Evolutionary conservation across 1,140 invertebrate genomes (phyloP).

Genomic region (Neoseiulus cucumeris): DNA sequence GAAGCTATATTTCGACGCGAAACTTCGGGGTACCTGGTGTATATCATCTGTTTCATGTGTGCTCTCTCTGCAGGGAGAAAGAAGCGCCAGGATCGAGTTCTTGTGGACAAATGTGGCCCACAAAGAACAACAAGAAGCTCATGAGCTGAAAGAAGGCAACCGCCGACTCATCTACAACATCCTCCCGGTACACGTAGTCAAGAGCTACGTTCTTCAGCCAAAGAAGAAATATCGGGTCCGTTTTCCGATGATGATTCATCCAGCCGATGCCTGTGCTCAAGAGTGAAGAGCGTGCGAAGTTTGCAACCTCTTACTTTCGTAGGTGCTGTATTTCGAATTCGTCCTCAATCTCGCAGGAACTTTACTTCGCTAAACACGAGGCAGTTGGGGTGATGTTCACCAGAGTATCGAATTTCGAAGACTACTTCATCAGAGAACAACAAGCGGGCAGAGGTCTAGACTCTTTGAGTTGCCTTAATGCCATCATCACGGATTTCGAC

Average conservation of each 20-base stretch:
- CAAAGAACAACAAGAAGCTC: slow-evolving; percentile 74
- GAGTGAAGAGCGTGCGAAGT: no score
- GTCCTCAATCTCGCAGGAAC: slow-evolving; percentile 39
- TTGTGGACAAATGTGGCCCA: slow-evolving; percentile 58
- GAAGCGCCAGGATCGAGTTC: slow-evolving; percentile 61
- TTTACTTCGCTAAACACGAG: slow-evolving; percentile 80
- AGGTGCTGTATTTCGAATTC: not conserved
- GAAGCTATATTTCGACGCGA: no score
- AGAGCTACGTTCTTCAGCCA: slow-evolving; percentile 46
- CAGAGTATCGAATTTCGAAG: slow-evolving; percentile 84
- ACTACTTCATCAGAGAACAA: slow-evolving; percentile 84
- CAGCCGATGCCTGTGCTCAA: no score
- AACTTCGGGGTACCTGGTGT: no score
- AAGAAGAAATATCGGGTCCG: no score
- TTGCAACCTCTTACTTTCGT: no score
- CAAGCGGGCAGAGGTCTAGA: slow-evolving; percentile 80
- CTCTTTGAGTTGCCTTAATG: slow-evolving; percentile 57
- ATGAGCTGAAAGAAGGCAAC: slow-evolving; percentile 66
- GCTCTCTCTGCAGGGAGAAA: slow-evolving; percentile 41
- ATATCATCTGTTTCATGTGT: no score
- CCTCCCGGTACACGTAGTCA: slow-evolving; percentile 72
- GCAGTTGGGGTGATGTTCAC: slow-evolving; percentile 80
- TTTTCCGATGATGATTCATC: no score
- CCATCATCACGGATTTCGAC: slow-evolving; percentile 87
- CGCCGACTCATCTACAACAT: slow-evolving; percentile 70